Conservation (phyloP, 2,113 vertebrate genomes). For the Panthera leo region DNA sequence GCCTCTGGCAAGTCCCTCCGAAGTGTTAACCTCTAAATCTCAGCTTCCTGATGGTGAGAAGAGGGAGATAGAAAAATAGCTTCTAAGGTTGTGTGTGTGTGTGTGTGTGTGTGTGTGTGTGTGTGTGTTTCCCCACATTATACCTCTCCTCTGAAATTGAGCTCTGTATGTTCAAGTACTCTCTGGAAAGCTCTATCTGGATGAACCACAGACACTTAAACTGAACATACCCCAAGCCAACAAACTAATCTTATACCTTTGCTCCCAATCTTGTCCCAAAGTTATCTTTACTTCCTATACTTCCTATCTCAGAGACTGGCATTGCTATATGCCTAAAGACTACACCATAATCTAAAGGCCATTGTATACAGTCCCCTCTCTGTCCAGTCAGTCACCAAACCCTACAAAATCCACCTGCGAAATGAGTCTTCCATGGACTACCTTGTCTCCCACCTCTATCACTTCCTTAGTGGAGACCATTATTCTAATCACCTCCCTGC, state of each 20-base stretch:
- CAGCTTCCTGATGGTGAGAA: not conserved
- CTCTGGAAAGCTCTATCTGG: not conserved
- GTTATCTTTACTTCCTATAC: not conserved
- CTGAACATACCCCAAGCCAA: not conserved
- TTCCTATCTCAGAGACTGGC: not conserved
- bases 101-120: not conserved
- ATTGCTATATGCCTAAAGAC: not conserved
- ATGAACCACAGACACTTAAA: not conserved
- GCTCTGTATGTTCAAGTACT: not conserved
- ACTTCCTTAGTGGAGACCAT: not conserved
- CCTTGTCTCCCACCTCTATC: not conserved
- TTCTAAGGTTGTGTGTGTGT: not conserved
- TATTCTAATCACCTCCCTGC: not conserved
- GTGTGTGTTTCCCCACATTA: not conserved
- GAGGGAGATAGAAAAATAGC: not conserved
- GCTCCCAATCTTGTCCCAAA: not conserved
- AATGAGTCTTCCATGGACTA: not conserved
- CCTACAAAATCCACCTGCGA: not conserved
- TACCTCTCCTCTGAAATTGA: not conserved
- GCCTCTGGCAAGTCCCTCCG: conserved; percentile 41
- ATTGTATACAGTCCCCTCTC: not conserved
- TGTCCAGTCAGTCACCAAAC: not conserved
- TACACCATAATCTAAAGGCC: not conserved
- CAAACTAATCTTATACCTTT: not conserved
- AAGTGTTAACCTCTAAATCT: conserved; percentile 10